phyloP scores from a whole-genome alignment of 1,140 invertebrate species.

The Drosophila littoralis region DNA sequence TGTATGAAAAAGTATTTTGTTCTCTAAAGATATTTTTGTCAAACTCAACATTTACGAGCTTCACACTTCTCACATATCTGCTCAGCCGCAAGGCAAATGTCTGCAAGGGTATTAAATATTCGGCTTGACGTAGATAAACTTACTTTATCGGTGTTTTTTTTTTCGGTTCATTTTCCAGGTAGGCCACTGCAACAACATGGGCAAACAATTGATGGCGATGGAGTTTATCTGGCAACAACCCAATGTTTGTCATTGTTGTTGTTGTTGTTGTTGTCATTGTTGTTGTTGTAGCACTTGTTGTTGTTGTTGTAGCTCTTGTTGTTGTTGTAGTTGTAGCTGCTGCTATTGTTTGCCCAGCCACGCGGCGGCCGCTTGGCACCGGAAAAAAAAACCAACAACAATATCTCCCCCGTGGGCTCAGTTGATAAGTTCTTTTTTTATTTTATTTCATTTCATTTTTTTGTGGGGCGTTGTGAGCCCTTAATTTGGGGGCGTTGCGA shows the following conservation, averaged over 20 bases:
- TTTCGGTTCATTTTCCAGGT: slow-evolving; percentile 58
- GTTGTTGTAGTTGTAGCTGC: not conserved
- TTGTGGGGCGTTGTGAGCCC: slow-evolving; percentile 28
- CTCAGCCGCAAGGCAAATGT: too few relatives aligned
- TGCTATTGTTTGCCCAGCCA: slow-evolving; percentile 28
- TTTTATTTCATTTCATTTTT: slow-evolving; percentile 6
- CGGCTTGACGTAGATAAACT: not conserved
- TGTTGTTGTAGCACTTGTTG: too few relatives aligned
- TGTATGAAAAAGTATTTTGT: too few relatives aligned
- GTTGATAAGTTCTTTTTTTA: slow-evolving; percentile 25
- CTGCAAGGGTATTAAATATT: too few relatives aligned
- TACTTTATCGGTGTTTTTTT: slow-evolving; percentile 37
- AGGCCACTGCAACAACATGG: slow-evolving; percentile 18
- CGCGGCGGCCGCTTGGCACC: not conserved
- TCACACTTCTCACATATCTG: too few relatives aligned
- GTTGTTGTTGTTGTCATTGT: slow-evolving; percentile 1
- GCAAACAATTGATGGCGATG: slow-evolving; percentile 23
- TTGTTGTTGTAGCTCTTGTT: not conserved
- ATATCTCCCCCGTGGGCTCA: slow-evolving; percentile 16
- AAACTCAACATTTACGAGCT: too few relatives aligned
- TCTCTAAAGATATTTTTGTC: too few relatives aligned
- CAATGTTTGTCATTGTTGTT: slow-evolving; percentile 37
- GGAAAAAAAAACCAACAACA: not conserved
- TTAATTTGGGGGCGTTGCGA: slow-evolving; percentile 32
- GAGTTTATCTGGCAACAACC: slow-evolving; percentile 52